These are phyloP conservation scores for Atopsyche davidsoni DNA, from an alignment of 1,140 invertebrate species.

Conservation along the genomic window DNA sequence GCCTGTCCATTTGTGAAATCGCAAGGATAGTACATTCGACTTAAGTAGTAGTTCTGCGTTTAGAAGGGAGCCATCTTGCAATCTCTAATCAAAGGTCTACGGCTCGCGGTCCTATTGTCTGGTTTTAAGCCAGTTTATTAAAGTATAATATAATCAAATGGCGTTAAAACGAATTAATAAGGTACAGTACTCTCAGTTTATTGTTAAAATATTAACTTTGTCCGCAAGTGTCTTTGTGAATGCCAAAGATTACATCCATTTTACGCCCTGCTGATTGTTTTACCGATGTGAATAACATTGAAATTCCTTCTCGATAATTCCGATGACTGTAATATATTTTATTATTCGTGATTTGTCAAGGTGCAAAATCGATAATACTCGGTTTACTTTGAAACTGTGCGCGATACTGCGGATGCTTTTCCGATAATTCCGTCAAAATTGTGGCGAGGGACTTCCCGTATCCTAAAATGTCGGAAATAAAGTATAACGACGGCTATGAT, in stretches of 20 bases:
- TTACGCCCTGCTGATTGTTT: slow-evolving; percentile 45
- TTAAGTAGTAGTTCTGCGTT: slow-evolving; percentile 54
- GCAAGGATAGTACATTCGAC: slow-evolving; percentile 34
- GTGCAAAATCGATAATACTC: slow-evolving; percentile 5
- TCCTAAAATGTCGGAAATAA: slow-evolving; percentile 25
- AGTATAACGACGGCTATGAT: slow-evolving; percentile 18
- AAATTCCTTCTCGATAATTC: slow-evolving; percentile 50
- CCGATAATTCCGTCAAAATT: slow-evolving; percentile 11
- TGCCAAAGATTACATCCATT: slow-evolving; percentile 29
- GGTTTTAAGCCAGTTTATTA: slow-evolving; percentile 55
- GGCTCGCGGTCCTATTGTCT: slow-evolving; percentile 58
- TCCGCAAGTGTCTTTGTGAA: slow-evolving; percentile 18
- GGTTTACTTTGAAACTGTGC: not conserved
- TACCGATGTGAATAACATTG: slow-evolving; percentile 47
- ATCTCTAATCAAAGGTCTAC: slow-evolving; percentile 61
- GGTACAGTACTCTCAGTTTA: slow-evolving; percentile 39
- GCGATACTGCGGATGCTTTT: slow-evolving; percentile 3
- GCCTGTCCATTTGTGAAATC: not conserved
- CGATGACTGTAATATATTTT: slow-evolving; percentile 24
- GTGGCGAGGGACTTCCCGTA: slow-evolving; percentile 15
- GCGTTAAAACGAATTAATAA: slow-evolving; percentile 31
- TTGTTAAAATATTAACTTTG: slow-evolving; percentile 24
- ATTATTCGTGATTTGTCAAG: slow-evolving; percentile 19
- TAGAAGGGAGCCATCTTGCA: slow-evolving; percentile 62
- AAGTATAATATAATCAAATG: slow-evolving; percentile 55